Conservation (phyloP, 2,797 vertebrate species). For the Poeciliopsis infans region DNA sequence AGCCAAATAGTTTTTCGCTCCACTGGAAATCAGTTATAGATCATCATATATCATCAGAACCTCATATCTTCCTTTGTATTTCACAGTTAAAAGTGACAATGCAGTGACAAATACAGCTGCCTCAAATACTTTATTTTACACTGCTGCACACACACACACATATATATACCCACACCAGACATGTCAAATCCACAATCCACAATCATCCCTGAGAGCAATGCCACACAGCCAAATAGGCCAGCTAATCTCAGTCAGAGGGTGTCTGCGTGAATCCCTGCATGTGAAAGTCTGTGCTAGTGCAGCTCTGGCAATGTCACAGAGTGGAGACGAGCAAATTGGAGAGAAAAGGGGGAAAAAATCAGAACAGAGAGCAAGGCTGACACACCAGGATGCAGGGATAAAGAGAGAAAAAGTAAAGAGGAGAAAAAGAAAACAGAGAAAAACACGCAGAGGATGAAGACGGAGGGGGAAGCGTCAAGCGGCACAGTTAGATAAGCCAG, state of each 20-base stretch:
- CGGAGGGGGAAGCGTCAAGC: conserved; percentile 63
- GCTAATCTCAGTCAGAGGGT: conserved; percentile 69
- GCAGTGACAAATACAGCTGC: conserved; percentile 68
- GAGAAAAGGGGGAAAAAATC: conserved; percentile 40
- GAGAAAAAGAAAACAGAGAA: conserved; percentile 45
- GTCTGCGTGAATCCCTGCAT: conserved; percentile 30
- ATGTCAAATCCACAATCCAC: conserved; percentile 55
- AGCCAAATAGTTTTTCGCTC: neutral
- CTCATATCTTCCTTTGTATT: conserved; percentile 37
- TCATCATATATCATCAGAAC: neutral
- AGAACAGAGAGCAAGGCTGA: conserved; percentile 49
- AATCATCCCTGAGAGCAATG: conserved; percentile 68
- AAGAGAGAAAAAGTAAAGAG: conserved; percentile 47
- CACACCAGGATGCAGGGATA: conserved; percentile 50
- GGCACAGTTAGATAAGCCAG: conserved; percentile 61
- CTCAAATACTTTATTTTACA: conserved; percentile 73
- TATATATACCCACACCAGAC: conserved; percentile 33
- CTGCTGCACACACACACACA: conserved; percentile 49
- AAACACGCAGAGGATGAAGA: conserved; percentile 58
- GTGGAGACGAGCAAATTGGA: conserved; percentile 42
- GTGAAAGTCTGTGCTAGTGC: conserved; percentile 22
- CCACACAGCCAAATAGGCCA: conserved; percentile 71
- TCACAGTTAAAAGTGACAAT: conserved; percentile 63
- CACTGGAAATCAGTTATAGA: neutral
- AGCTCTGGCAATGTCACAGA: conserved; percentile 70